Conservation (phyloP, 53 echinoderm and acorn worm genomes). For the Arbacia lixula region DNA sequence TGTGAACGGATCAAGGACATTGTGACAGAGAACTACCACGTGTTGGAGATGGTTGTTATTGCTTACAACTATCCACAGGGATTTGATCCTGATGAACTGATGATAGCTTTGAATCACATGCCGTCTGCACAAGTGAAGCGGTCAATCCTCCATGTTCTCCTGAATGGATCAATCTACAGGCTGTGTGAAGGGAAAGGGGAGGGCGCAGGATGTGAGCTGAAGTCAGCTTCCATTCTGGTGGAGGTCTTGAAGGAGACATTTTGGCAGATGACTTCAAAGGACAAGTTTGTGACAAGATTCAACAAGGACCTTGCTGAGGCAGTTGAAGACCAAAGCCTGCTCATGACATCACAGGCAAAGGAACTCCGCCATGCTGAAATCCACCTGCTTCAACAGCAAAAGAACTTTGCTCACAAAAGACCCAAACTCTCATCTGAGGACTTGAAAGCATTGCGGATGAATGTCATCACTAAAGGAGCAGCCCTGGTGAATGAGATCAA, state of each 20-base stretch:
- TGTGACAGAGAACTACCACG: not conserved
- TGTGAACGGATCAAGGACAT: not conserved
- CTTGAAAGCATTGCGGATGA: not conserved
- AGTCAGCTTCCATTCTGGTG: slow-evolving; percentile 3
- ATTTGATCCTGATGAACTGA: slow-evolving; percentile 2
- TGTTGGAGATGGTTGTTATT: slow-evolving; percentile 13
- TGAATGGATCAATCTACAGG: not conserved
- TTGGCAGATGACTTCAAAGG: slow-evolving; percentile 21
- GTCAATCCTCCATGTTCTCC: slow-evolving; percentile 1
- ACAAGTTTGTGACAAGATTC: not conserved
- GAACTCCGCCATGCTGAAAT: slow-evolving; percentile 18
- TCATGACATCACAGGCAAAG: slow-evolving; percentile 2
- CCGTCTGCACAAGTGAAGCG: not conserved
- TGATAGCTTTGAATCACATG: not conserved
- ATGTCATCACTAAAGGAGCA: not conserved
- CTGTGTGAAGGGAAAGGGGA: not conserved
- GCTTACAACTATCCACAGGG: not conserved
- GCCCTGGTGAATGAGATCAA: not conserved
- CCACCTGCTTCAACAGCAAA: not conserved
- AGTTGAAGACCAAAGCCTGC: not conserved
- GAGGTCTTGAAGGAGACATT: slow-evolving; percentile 22
- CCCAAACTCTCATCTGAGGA: not conserved
- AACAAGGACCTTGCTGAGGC: not conserved
- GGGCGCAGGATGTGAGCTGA: not conserved
- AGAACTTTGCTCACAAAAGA: not conserved